Base-by-base conservation (phyloP, 1,140 invertebrate genomes). In the Trichogramma pretiosum region DNA sequence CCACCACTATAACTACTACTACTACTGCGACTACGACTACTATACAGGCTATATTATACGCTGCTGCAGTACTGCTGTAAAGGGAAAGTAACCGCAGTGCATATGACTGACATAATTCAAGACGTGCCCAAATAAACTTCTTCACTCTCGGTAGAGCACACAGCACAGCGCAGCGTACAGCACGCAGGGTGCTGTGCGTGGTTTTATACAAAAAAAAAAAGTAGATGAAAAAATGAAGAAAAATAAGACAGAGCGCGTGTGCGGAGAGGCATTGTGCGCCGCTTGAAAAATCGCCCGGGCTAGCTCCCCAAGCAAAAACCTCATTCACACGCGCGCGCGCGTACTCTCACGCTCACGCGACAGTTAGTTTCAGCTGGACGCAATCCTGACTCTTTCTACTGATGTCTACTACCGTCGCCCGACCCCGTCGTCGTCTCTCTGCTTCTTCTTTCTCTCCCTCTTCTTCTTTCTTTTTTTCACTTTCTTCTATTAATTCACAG, bases 371-470 rank as follows among this genome's bases (percentile, higher is more conserved):
- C 35, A 24, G 26, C 14, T 26, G 24, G 41, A 44, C 35, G 26
- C 21, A 44, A 50, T 50, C 41, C 35, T 39, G 48, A 38, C 35
- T 44, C 41, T n/a, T 44, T 44, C 41, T 33, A 16, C 46, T 49
- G n/a, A n/a, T 33, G 8, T n/a, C 24, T 14, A n/a, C 14, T 18
- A n/a, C 21, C 40, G 17, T 8, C 5, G 23, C 36, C 13, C 36
- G n/a, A n/a, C n/a, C 17, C n/a, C 0, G 22, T 28, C 17, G 28
- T 39, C 21, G 9, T 17, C 34, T 43, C 21, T 34, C 5, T 21
- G 21, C 14, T 21, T 10, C 19, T n/a, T 26, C 13, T 11, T 16
- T 14, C 26, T 22, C 22, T 40, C 16, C 21, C 16, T 24, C 23
- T 22, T 13, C 26, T 24, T 40, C 22, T 17, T 17, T 18, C 3